Conservation (phyloP, 2,113 vertebrate genomes). For the Oostethus manadensis region DNA sequence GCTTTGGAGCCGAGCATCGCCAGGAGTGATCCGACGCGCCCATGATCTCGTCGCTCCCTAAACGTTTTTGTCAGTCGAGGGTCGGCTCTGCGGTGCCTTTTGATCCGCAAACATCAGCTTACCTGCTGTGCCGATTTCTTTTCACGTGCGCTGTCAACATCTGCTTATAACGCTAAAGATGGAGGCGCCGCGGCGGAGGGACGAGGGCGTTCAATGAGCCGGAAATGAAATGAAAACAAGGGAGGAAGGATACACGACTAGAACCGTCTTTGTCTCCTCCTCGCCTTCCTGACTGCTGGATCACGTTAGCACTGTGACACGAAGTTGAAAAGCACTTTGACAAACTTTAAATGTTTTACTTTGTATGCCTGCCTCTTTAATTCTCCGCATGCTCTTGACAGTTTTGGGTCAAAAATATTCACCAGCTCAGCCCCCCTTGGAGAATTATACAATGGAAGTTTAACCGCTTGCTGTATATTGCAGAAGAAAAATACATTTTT, state of each 20-base stretch:
- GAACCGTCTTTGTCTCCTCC: background rate
- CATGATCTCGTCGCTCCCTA: constrained; percentile 5
- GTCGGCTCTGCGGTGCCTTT: constrained; percentile 13
- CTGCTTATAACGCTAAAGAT: constrained; percentile 35
- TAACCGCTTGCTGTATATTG: background rate
- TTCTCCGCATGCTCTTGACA: background rate
- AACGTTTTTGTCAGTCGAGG: constrained; percentile 6
- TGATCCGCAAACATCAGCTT: constrained; percentile 44
- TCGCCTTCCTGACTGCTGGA: background rate
- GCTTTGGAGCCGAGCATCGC: constrained; percentile 6
- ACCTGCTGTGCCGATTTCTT: constrained; percentile 48
- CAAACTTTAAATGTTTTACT: background rate
- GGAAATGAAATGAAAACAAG: background rate
- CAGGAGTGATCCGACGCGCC: constrained; percentile 16
- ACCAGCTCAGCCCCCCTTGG: background rate
- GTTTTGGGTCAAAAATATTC: background rate
- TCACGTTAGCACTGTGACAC: background rate
- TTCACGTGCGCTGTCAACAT: constrained; percentile 32
- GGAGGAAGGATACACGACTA: constrained; percentile 9
- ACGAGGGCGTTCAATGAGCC: too few species aligned
- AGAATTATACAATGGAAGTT: background rate
- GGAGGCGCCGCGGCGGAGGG: too few species aligned
- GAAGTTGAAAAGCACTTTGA: background rate
- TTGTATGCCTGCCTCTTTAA: background rate
- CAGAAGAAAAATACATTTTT: background rate